Evolutionary conservation across 2,888 invertebrate species (phyloP), one percentile per base, ranked within the genome.

Genomic region (Cepaea hortensis): DNA sequence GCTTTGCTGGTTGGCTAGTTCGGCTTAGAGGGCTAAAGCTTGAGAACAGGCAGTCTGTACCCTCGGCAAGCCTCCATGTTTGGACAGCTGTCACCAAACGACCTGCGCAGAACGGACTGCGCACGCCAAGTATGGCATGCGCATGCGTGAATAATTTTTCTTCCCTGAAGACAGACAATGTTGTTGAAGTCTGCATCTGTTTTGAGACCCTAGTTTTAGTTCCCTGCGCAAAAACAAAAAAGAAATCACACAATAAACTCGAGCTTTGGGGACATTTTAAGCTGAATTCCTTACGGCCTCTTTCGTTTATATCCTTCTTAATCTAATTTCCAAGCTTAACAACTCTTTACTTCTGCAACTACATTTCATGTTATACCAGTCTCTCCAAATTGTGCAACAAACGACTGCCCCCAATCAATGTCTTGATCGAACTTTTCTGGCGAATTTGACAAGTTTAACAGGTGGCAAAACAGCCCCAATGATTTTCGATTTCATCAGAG

Each of bases 61-160:
- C 90, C 91, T 91, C 91, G 91, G 90, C 91, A 91, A 92, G 91
- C 93, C 92, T 93, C 93, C 93, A 93, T 93, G 93, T 94, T 93
- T 93, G 91, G 92, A 93, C 93, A 93, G 93, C 93, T 93, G 93
- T 92, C 89, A 91, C 90, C 90, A 89, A 89, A 89, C 89, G 92
- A 93, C 93, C 92, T 93, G 92, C 93, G 92, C 92, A 92, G 81
- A 90, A 89, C 88, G 87, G 90, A 89, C 90, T 93, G 93, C 93
- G 93, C 93, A 93, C 90, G 89, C 90, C 90, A 87, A 77, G 87
- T 88, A 79, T 76, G 85, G 81, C 85, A 88, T 86, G 88, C 90
- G 93, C 92, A 91, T 92, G 92, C 92, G 93, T 90, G 90, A 86
- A 90, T 87, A 90, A 89, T 90, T 88, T 89, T 91, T 20, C 55